Conservation (phyloP, 1,140 invertebrate species). For the Melipona quadrifasciata region DNA sequence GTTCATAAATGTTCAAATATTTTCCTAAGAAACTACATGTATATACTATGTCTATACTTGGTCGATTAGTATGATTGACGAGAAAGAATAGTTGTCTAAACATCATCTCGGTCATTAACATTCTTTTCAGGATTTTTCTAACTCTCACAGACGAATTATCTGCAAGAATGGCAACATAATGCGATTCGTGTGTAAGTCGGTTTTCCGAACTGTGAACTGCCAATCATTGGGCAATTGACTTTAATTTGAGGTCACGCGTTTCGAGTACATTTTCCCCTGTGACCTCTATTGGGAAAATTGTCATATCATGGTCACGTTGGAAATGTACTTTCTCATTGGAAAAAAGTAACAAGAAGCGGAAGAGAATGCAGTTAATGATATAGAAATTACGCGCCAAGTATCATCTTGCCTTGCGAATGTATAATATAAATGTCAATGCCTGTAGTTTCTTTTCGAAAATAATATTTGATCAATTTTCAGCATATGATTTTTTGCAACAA, state of each 20-base stretch:
- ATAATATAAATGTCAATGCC: no score
- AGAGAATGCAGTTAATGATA: neutral
- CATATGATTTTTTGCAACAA: no score
- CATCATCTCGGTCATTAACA: neutral
- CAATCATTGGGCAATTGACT: constrained; percentile 40
- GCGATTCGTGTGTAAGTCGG: constrained; percentile 12
- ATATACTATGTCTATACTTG: no score
- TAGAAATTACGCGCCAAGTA: neutral
- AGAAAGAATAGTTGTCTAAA: neutral
- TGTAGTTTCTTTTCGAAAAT: no score
- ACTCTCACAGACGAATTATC: neutral
- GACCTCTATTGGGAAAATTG: neutral
- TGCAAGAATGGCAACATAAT: constrained; percentile 12
- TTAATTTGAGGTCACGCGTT: constrained; percentile 62
- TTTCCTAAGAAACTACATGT: no score
- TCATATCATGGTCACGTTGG: neutral
- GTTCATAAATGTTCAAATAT: no score
- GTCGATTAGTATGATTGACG: neutral
- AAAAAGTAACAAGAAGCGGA: neutral
- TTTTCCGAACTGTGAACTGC: constrained; percentile 40
- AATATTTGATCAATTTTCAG: no score
- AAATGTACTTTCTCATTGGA: neutral
- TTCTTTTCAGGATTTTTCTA: neutral
- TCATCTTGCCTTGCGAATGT: neutral
- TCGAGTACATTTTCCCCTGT: constrained; percentile 14